Conservation (phyloP, 2,113 vertebrate genomes). For the Pseudopodoces humilis region DNA sequence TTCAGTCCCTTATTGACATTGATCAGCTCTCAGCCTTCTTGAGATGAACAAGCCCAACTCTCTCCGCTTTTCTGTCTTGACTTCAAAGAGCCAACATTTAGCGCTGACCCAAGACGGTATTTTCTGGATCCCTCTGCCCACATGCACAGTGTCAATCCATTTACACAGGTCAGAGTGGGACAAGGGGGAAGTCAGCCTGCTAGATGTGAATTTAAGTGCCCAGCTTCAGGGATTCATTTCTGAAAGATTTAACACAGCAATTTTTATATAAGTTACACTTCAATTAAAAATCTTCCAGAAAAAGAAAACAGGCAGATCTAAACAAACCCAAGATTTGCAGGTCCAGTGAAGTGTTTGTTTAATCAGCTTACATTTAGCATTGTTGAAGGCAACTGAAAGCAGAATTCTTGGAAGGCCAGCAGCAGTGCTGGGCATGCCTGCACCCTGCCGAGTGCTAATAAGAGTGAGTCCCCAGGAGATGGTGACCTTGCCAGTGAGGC, state of each 20-base stretch:
- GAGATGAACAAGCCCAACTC: neutral
- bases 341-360: neutral
- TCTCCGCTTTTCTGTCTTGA: neutral
- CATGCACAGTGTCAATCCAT: neutral
- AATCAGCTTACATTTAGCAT: neutral
- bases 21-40: neutral
- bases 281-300: neutral
- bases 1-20: neutral
- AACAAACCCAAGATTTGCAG: neutral
- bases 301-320: neutral
- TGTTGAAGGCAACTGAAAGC: neutral
- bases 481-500: fast-evolving
- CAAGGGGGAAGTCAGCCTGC: neutral
- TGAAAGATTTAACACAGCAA: neutral
- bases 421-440: neutral
- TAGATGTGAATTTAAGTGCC: neutral
- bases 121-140: neutral
- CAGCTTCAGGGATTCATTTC: neutral
- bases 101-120: fast-evolving
- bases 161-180: neutral
- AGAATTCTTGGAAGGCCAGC: neutral
- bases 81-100: neutral
- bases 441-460: neutral
- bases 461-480: neutral
- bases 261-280: neutral